Evolutionary conservation across 2,797 vertebrate species (phyloP).

Genomic region (Gambelia wislizenii): DNA sequence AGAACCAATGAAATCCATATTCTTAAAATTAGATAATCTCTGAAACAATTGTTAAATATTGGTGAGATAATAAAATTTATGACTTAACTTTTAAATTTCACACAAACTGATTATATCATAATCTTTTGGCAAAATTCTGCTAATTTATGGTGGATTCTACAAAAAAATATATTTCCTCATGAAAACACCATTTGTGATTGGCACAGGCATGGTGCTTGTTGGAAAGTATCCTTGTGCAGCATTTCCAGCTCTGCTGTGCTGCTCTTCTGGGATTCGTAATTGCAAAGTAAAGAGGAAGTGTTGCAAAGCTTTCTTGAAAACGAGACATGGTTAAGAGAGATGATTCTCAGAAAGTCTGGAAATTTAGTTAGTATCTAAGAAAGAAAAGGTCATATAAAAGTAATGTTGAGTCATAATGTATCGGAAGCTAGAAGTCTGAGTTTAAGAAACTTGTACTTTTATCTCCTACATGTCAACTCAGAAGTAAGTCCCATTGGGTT

Average conservation of each 20-base stretch:
- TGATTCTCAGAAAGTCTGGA: background rate
- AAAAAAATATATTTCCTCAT: background rate
- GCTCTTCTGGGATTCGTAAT: conserved; percentile 6
- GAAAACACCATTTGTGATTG: background rate
- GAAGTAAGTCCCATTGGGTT: background rate
- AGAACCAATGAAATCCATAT: background rate
- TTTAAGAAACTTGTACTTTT: background rate
- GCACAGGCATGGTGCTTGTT: background rate
- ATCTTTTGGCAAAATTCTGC: background rate
- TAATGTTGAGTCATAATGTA: background rate
- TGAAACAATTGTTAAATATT: background rate
- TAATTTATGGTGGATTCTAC: background rate
- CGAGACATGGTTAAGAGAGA: background rate
- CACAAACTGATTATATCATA: background rate
- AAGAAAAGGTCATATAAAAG: background rate
- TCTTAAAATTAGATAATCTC: background rate
- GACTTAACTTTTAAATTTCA: background rate
- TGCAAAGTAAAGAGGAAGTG: conserved; percentile 26
- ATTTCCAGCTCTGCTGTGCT: background rate
- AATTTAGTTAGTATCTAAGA: background rate
- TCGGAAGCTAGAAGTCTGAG: background rate
- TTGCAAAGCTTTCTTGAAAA: conserved; percentile 28
- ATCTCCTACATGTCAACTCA: background rate
- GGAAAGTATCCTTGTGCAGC: background rate
- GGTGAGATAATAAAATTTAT: background rate